phyloP scores from a whole-genome alignment of 2,888 invertebrate species.

The Tachystola acroxantha region DNA sequence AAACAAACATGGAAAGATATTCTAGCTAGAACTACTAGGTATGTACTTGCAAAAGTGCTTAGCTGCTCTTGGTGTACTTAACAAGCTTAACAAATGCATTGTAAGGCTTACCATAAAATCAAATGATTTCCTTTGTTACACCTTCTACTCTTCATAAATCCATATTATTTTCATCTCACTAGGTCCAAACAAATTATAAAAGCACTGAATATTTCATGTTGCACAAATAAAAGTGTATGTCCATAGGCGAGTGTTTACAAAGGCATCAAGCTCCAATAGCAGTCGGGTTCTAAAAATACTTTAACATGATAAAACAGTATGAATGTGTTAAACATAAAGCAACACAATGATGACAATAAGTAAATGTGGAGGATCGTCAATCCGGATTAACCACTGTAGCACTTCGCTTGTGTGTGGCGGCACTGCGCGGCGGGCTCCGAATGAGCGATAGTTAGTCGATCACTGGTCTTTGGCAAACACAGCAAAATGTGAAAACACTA shows the following conservation, averaged over 20 bases:
- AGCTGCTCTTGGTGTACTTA: too few species aligned
- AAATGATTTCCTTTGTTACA: conserved; percentile 35
- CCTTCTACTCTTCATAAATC: conserved; percentile 43
- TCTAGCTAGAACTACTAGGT: too few species aligned
- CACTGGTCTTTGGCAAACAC: conserved; percentile 8
- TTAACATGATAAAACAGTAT: conserved; percentile 67
- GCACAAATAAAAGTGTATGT: conserved; percentile 24
- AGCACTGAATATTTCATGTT: conserved; percentile 19
- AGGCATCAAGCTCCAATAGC: conserved; percentile 59
- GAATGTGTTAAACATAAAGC: conserved; percentile 62
- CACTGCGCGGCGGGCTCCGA: conserved; percentile 9
- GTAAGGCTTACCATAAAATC: conserved; percentile 68
- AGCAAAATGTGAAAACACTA: conserved; percentile 1
- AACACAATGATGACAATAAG: conserved; percentile 61
- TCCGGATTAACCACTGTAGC: conserved; percentile 54
- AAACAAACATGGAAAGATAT: too few species aligned
- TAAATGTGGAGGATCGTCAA: conserved; percentile 47
- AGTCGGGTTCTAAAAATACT: conserved; percentile 71
- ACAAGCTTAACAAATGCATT: too few species aligned
- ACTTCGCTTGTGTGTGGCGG: conserved; percentile 25
- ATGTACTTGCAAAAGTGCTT: too few species aligned
- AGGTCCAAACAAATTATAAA: conserved; percentile 10
- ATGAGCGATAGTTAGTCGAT: conserved; percentile 7
- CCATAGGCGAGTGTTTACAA: conserved; percentile 49
- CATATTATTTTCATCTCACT: conserved; percentile 42